phyloP scores from a whole-genome alignment of 2,888 invertebrate species.

The Xanthia togata region DNA sequence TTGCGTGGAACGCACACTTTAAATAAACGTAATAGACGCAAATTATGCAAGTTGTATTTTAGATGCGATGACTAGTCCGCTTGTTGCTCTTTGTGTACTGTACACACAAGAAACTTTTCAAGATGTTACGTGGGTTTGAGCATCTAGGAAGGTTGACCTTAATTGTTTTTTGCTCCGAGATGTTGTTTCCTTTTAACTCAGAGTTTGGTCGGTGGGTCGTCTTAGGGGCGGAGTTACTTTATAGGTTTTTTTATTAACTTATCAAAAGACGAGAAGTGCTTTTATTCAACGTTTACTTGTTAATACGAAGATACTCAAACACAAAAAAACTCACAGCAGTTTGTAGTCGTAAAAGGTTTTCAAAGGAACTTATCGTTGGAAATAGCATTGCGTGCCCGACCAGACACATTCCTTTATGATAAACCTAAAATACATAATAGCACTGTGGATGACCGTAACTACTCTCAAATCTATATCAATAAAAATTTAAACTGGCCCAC shows the following conservation, averaged over 20 bases:
- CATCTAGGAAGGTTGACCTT: constrained; percentile 4
- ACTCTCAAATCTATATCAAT: constrained; percentile 59
- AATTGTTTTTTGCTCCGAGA: not conserved
- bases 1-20: constrained; percentile 62
- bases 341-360: constrained; percentile 40
- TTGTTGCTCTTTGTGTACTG: constrained; percentile 41
- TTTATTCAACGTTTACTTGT: constrained; percentile 14
- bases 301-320: constrained; percentile 17
- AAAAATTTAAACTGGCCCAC: constrained; percentile 58
- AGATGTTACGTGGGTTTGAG: constrained; percentile 9
- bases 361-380: constrained; percentile 19
- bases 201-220: too few species aligned
- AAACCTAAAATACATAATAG: constrained; percentile 57
- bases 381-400: constrained; percentile 6
- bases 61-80: constrained; percentile 44
- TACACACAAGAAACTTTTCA: constrained; percentile 26
- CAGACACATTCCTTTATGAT: constrained; percentile 28
- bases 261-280: constrained; percentile 18
- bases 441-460: constrained; percentile 45
- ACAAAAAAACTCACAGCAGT: constrained; percentile 27
- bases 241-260: constrained; percentile 18
- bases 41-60: constrained; percentile 58
- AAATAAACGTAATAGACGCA: constrained; percentile 59
- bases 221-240: too few species aligned
- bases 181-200: not conserved